Percentiles rank a stretch among this genome's conserved stretches.
phyloP scores from a whole-genome alignment of 2,797 vertebrate genomes.

The Carapus acus region DNA sequence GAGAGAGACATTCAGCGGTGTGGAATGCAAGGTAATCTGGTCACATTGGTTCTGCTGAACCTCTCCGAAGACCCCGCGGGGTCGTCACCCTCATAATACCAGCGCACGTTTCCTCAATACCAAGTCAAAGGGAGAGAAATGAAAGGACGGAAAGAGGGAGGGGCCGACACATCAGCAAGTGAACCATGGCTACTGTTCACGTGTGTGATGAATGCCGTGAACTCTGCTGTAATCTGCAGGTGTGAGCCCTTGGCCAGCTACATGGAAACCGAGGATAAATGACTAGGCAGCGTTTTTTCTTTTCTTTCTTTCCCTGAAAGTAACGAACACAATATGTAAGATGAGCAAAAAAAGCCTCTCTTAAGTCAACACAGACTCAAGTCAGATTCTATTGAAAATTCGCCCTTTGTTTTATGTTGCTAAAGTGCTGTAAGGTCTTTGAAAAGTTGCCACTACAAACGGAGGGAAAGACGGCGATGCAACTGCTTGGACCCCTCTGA shows the following conservation, averaged over 20 bases:
- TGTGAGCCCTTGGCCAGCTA: slow-evolving; percentile 31
- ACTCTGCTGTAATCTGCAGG: slow-evolving; percentile 38
- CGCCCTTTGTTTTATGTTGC: slow-evolving; percentile 30
- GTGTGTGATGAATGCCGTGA: slow-evolving; percentile 36
- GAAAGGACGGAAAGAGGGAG: slow-evolving; percentile 40
- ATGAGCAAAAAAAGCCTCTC: slow-evolving; percentile 8
- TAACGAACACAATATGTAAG: slow-evolving; percentile 21
- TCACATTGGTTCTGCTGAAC: slow-evolving; percentile 55
- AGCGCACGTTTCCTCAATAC: slow-evolving; percentile 42
- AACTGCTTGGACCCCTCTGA: slow-evolving; percentile 43
- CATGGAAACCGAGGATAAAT: slow-evolving; percentile 36
- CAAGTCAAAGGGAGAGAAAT: slow-evolving; percentile 35
- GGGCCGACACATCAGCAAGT: slow-evolving; percentile 40
- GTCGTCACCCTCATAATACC: slow-evolving; percentile 49
- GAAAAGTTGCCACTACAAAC: slow-evolving; percentile 38
- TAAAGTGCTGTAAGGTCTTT: slow-evolving; percentile 35
- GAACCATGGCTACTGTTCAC: slow-evolving; percentile 48
- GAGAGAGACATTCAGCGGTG: slow-evolving; percentile 54
- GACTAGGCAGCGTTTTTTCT: slow-evolving; percentile 8
- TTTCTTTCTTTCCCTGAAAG: not conserved
- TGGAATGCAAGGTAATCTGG: slow-evolving; percentile 67
- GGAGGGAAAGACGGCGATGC: slow-evolving; percentile 31
- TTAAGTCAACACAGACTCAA: slow-evolving; percentile 21
- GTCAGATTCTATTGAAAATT: slow-evolving; percentile 45
- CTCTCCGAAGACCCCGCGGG: slow-evolving; percentile 44